A percentile compares a stretch with the other conserved stretches of the same genome.
These are phyloP conservation scores for Anthoscopus minutus DNA, from an alignment of 2,113 vertebrate species.

Conservation along the genomic window DNA sequence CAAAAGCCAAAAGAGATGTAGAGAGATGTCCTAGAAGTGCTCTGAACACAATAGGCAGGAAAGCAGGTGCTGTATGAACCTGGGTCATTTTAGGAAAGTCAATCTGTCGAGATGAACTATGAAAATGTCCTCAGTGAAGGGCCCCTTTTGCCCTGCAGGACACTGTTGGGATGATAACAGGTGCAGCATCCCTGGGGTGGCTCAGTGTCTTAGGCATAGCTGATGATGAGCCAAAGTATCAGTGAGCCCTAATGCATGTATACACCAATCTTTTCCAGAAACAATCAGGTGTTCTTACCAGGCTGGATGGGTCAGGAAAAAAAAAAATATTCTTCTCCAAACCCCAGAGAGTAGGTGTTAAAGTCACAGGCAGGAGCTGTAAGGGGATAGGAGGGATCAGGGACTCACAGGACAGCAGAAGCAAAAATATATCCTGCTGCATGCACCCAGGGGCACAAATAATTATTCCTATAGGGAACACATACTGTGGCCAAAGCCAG, in stretches of 20 bases:
- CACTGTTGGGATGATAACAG: fast-evolving
- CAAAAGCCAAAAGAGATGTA: background rate
- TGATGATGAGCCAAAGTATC: background rate
- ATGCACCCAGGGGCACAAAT: background rate
- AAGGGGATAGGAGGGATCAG: background rate
- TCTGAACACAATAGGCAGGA: background rate
- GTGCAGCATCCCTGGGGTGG: background rate
- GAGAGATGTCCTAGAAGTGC: background rate
- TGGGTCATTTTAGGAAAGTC: background rate
- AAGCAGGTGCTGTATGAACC: background rate
- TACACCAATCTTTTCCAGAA: background rate
- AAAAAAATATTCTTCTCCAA: background rate
- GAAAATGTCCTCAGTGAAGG: background rate
- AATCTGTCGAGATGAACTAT: background rate
- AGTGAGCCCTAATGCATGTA: too few species aligned
- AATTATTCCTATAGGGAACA: background rate
- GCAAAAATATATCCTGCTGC: background rate
- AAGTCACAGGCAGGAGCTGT: background rate
- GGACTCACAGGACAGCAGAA: background rate
- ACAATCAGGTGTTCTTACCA: background rate
- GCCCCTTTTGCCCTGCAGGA: background rate
- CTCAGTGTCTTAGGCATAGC: fast-evolving
- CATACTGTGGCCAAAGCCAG: background rate
- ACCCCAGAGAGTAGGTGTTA: background rate
- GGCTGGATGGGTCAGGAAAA: background rate